Conservation (phyloP, 2,888 invertebrate genomes). For the Alloscopus bannaensis region DNA sequence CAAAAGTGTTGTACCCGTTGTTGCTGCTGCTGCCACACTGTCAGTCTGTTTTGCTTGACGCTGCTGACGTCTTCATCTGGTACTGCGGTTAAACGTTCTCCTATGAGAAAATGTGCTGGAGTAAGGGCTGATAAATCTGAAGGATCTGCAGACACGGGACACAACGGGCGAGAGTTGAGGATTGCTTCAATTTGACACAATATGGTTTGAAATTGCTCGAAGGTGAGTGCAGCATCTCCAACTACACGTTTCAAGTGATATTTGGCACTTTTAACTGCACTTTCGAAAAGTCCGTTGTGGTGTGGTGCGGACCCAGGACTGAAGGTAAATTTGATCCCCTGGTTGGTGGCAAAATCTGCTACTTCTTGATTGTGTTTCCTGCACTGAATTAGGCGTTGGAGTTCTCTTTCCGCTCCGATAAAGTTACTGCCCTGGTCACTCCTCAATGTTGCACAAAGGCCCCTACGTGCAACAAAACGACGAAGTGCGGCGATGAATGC, state of each 20-base stretch:
- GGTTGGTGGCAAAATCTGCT: not conserved
- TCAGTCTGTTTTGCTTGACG: slow-evolving; percentile 13
- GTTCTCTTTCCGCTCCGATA: slow-evolving; percentile 47
- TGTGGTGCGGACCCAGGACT: slow-evolving; percentile 8
- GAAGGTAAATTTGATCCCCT: slow-evolving; percentile 1
- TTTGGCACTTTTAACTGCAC: slow-evolving; percentile 9
- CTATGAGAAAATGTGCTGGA: slow-evolving; percentile 44
- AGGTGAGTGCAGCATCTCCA: not conserved
- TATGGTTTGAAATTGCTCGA: not conserved
- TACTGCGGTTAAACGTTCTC: slow-evolving; percentile 67
- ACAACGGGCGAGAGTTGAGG: slow-evolving; percentile 17
- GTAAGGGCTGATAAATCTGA: slow-evolving; percentile 10
- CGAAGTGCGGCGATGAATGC: slow-evolving; percentile 45
- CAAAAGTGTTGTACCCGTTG: slow-evolving; percentile 50
- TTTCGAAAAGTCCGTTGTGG: slow-evolving; percentile 16
- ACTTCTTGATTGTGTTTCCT: not conserved
- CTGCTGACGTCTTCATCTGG: slow-evolving; percentile 30
- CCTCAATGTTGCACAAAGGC: slow-evolving; percentile 11
- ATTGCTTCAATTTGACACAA: slow-evolving; percentile 1
- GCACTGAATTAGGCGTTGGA: slow-evolving; percentile 16
- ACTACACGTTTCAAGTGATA: not conserved
- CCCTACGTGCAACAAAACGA: slow-evolving; percentile 19
- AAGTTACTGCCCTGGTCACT: slow-evolving; percentile 67
- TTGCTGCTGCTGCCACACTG: slow-evolving; percentile 50
- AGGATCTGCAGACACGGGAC: slow-evolving; percentile 16